phyloP scores from a whole-genome alignment of 2,888 invertebrate genomes.

The Gastracanthus pulcherrimus region DNA sequence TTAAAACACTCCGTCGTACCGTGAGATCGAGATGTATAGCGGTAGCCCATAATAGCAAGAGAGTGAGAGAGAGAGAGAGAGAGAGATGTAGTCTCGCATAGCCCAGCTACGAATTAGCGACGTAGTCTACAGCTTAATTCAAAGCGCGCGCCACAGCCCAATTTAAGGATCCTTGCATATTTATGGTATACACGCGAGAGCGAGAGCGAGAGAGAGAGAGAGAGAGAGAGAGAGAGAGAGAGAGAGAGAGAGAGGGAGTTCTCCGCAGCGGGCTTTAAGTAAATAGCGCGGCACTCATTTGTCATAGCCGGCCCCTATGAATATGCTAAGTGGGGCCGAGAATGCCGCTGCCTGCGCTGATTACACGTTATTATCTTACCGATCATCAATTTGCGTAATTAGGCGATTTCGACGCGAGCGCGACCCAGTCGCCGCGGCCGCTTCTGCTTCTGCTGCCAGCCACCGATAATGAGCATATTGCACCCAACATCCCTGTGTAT shows the following conservation, averaged over 20 bases:
- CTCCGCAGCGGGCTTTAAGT: slow-evolving; percentile 20
- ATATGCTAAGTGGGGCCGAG: slow-evolving; percentile 45
- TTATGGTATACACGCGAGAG: slow-evolving; percentile 13
- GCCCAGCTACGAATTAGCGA: too few species aligned
- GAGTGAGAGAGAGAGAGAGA: too few species aligned
- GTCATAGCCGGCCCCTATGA: slow-evolving; percentile 51
- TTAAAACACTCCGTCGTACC: neutral
- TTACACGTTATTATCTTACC: slow-evolving; percentile 56
- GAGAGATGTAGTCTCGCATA: too few species aligned
- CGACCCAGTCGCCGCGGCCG: neutral
- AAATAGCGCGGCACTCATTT: slow-evolving; percentile 53
- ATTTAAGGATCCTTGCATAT: slow-evolving; percentile 49
- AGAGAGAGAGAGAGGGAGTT: too few species aligned
- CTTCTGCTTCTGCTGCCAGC: neutral
- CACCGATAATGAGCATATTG: slow-evolving; percentile 37
- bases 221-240: neutral
- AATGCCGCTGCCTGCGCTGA: slow-evolving; percentile 27
- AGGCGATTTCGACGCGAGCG: slow-evolving; percentile 40
- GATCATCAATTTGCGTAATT: slow-evolving; percentile 58
- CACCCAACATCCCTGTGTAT: neutral
- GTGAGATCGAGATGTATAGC: neutral
- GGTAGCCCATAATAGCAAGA: too few species aligned
- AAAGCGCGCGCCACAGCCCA: slow-evolving; percentile 34
- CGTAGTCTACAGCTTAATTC: slow-evolving; percentile 23
- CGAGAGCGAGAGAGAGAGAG: neutral